Conservation (phyloP, 2,113 vertebrate genomes). For the Seriola rivoliana region DNA sequence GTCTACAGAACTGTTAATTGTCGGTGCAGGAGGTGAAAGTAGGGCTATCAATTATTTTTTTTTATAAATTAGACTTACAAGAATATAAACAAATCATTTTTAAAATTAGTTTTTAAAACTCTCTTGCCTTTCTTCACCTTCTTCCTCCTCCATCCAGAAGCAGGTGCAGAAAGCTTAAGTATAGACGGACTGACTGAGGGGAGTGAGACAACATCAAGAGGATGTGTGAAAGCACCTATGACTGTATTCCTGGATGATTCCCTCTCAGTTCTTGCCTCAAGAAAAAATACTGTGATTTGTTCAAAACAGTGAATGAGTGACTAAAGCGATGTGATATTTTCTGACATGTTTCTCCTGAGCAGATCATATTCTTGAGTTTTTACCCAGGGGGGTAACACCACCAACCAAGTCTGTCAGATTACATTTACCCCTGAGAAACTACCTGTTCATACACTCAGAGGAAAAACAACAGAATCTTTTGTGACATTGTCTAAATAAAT, state of each 20-base stretch:
- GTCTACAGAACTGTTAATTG: no score
- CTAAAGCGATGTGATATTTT: conserved; percentile 43
- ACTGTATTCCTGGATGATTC: background rate
- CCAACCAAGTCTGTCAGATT: conserved; percentile 57
- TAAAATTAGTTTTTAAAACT: no score
- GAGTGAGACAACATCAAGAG: background rate
- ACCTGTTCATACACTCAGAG: conserved; percentile 33
- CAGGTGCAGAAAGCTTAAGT: no score
- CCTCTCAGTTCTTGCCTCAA: background rate
- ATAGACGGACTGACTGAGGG: background rate
- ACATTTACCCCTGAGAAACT: conserved; percentile 49
- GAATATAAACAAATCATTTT: no score
- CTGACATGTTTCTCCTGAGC: conserved; percentile 45
- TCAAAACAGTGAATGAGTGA: background rate
- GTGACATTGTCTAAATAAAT: conserved; percentile 41
- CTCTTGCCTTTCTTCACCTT: no score
- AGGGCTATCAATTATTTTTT: no score
- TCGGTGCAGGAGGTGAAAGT: no score
- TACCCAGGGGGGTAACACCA: conserved; percentile 28
- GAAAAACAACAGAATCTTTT: conserved; percentile 16
- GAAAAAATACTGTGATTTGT: conserved; percentile 7
- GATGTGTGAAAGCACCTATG: background rate
- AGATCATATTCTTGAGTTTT: conserved; percentile 23
- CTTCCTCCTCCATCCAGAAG: no score
- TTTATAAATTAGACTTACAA: no score